These are phyloP conservation scores for Leucophenga maculata DNA, from an alignment of 2,888 invertebrate genomes.

Conservation along the genomic window DNA sequence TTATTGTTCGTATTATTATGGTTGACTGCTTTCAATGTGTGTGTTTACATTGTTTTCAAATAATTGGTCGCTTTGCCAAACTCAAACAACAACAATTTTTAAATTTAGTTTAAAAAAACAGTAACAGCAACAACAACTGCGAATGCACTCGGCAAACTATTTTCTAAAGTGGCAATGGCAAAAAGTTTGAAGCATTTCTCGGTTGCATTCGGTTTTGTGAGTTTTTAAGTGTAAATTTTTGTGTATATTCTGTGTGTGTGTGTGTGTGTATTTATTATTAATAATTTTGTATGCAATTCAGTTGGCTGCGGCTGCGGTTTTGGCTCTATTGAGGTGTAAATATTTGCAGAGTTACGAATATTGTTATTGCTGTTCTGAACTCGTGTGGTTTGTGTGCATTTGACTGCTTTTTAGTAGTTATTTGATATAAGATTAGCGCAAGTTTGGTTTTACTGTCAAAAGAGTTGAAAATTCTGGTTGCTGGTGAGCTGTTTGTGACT, in stretches of 20 bases:
- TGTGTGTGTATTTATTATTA: not conserved
- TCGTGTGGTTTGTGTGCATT: no score
- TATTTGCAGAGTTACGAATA: no score
- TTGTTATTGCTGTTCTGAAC: no score
- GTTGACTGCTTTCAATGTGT: no score
- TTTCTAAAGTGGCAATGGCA: not conserved
- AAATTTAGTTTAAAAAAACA: not conserved
- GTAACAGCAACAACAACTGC: not conserved
- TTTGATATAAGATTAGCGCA: no score
- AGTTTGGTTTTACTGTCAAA: no score
- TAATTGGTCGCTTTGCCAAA: constrained; percentile 21
- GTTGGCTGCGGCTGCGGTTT: constrained; percentile 16
- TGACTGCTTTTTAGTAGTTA: no score
- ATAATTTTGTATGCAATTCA: not conserved
- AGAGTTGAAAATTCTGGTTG: no score
- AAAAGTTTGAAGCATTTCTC: not conserved
- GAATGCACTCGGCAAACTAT: not conserved
- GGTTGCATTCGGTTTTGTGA: constrained; percentile 6
- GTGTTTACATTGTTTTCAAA: constrained; percentile 16
- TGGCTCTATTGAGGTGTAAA: not conserved
- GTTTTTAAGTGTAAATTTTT: constrained; percentile 34
- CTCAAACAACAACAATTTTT: constrained; percentile 9
- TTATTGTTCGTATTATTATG: no score
- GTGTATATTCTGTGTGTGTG: not conserved
- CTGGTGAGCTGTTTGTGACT: no score